Evolutionary conservation across 1,140 invertebrate genomes (phyloP), one percentile per base, ranked within the genome.

Genomic region (Matsumurasca onukii): DNA sequence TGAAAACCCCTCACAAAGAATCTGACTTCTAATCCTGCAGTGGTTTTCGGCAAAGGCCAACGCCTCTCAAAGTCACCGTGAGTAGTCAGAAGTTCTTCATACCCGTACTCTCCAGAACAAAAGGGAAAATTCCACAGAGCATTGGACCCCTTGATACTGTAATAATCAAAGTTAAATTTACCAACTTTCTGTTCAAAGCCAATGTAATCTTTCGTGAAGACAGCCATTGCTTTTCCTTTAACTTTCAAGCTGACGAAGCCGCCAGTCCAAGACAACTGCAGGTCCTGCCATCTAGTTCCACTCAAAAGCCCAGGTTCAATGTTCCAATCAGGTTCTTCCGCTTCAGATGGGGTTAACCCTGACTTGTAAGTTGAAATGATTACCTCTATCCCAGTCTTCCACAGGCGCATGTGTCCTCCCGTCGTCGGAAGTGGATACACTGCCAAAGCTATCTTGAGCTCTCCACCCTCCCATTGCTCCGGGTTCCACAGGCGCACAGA

Each of bases 81-180:
- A 3, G 61, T 63, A 13, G 67, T 69, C 3, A 69, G 30, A 25
- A 48, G 17, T 49, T 63, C 34, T 69, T 63, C 27, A 25, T 59
- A 61, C 17, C 34, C 29, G 22, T 27, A 62, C 29, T 49, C 25
- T 29, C 22, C n/a, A 25, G 34, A 49, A 39, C 31, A 55, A 24
- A 24, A 64, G n/a, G 68, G 68, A 25, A 69, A 64, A 27, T 57
- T 64, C 69, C 69, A 70, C 1, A 70, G 24, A 39, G 63, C 69
- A 27, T 25, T 9, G 13, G 48, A n/a, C 1, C 63, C 69, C 13
- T 31, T 27, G 22, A 70, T 48, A 59, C 69, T 70, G 20, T 29
- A 70, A 66, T 66, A 70, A 1, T 55, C 12, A 30, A 66, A 66
- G 29, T 59, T 12, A 3, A 31, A 24, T 1, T 51, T 59, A n/a